A percentile compares a stretch with the other conserved stretches of the same genome.
Conservation (phyloP, 1,140 invertebrate species). For the Bicyclus anynana region DNA sequence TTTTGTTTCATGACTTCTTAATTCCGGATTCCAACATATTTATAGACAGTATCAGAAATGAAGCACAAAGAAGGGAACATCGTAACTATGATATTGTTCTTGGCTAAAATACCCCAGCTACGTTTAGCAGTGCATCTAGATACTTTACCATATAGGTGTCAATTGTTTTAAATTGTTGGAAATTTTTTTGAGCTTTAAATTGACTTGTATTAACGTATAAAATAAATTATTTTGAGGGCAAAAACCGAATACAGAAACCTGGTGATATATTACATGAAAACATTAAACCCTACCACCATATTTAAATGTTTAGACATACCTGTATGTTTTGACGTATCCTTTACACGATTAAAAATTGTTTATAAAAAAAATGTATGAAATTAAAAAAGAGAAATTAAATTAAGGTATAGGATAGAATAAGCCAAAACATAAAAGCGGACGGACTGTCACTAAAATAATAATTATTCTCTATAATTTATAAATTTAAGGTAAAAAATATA, state of each 20-base stretch:
- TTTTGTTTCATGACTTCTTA: too few species aligned
- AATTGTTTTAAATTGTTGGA: too few species aligned
- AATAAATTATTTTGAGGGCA: neutral
- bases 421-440: slow-evolving; percentile 34
- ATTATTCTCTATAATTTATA: neutral
- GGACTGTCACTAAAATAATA: slow-evolving; percentile 25
- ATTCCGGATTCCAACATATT: too few species aligned
- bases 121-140: too few species aligned
- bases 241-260: neutral
- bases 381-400: slow-evolving; percentile 16
- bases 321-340: slow-evolving; percentile 40
- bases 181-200: too few species aligned
- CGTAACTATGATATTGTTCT: too few species aligned
- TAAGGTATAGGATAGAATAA: slow-evolving; percentile 24
- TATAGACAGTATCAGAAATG: too few species aligned
- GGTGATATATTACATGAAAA: slow-evolving; percentile 31
- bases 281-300: slow-evolving; percentile 17
- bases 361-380: slow-evolving; percentile 3
- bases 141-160: too few species aligned
- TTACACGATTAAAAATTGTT: slow-evolving; percentile 6
- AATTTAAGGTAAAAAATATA: neutral
- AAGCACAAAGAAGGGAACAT: too few species aligned
- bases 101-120: too few species aligned
- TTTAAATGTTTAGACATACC: slow-evolving; percentile 25
- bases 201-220: too few species aligned